phyloP scores from a whole-genome alignment of 1,140 invertebrate species.

The Aphaenogaster rudis region DNA sequence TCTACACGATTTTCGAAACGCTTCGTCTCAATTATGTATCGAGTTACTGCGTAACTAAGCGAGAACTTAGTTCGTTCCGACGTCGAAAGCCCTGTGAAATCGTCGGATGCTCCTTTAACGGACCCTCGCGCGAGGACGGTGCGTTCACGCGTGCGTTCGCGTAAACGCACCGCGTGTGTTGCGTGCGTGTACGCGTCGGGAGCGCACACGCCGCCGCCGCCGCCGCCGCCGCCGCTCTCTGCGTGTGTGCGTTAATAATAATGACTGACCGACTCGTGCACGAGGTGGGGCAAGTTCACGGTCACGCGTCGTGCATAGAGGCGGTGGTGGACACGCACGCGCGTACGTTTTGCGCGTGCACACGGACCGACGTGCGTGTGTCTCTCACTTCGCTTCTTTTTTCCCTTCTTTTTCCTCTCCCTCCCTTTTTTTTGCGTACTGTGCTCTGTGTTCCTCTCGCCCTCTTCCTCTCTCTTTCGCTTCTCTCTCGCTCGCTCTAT shows the following conservation, averaged over 20 bases:
- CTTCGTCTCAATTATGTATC: not conserved
- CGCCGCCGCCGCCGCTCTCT: conserved; percentile 37
- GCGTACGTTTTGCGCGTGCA: conserved; percentile 70
- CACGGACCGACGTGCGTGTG: conserved; percentile 43
- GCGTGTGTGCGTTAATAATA: conserved; percentile 79
- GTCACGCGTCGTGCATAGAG: conserved; percentile 76
- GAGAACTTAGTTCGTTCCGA: conserved; percentile 12
- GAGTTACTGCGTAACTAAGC: not conserved
- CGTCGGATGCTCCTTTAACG: conserved; percentile 53
- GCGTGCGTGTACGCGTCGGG: conserved; percentile 9
- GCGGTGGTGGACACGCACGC: conserved; percentile 66
- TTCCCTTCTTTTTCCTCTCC: not conserved
- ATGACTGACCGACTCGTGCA: conserved; percentile 80
- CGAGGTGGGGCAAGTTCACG: conserved; percentile 83
- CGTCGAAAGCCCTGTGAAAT: conserved; percentile 51
- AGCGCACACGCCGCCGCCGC: conserved; percentile 5
- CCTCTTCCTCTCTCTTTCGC: conserved; percentile 26
- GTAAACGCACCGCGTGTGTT: conserved; percentile 32
- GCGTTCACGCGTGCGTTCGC: conserved; percentile 60
- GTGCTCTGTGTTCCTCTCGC: not conserved
- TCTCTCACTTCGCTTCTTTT: conserved; percentile 39
- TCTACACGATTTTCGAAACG: not conserved
- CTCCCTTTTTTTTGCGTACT: not conserved
- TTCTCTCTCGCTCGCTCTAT: not conserved
- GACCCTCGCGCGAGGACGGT: conserved; percentile 41